Conservation (phyloP, 2,888 invertebrate species). For the Deroplatys truncata region DNA sequence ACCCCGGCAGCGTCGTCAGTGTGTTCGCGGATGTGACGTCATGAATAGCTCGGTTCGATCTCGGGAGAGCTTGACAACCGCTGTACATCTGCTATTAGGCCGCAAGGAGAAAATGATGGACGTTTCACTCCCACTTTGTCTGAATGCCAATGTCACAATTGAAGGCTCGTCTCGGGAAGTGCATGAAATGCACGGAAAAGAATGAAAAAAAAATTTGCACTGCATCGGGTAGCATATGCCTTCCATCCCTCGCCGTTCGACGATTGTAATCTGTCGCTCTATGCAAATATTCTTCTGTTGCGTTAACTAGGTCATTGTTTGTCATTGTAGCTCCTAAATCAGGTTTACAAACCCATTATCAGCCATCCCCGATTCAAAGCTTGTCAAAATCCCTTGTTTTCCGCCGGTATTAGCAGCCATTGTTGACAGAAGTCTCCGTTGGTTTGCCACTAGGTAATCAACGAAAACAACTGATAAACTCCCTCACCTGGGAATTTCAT, state of each 20-base stretch:
- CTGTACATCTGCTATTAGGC: neutral
- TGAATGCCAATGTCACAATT: neutral
- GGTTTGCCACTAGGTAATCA: neutral
- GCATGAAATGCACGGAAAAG: neutral
- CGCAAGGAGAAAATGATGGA: neutral
- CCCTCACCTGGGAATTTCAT: neutral
- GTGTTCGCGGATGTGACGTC: neutral
- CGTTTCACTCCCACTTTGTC: neutral
- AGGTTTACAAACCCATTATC: neutral
- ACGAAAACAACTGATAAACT: neutral
- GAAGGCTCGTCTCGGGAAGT: neutral
- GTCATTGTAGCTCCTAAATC: neutral
- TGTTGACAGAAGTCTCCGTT: neutral
- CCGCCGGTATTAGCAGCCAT: neutral
- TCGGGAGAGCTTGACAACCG: neutral
- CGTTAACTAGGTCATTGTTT: neutral
- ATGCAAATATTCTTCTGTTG: neutral
- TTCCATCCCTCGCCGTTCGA: neutral
- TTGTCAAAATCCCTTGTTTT: neutral
- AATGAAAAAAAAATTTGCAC: neutral
- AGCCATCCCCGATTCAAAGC: neutral
- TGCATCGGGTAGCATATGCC: neutral
- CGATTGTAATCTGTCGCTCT: neutral
- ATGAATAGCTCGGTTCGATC: neutral
- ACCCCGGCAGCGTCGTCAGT: neutral